phyloP scores from a whole-genome alignment of 2,797 vertebrate genomes.

The Gadopsis bispinosus region DNA sequence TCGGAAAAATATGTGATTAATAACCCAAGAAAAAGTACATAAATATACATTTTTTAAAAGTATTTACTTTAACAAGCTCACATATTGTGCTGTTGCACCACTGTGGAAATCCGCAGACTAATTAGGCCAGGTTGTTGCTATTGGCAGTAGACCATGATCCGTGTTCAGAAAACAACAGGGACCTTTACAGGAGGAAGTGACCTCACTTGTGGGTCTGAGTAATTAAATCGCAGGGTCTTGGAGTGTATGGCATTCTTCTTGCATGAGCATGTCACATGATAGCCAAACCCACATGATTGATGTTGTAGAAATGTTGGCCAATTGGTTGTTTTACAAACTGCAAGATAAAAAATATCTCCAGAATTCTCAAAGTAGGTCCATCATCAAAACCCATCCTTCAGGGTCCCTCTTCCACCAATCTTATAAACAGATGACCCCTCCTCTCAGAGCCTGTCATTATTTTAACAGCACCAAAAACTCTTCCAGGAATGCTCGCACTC shows the following conservation, averaged over 20 bases:
- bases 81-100: conserved; percentile 27
- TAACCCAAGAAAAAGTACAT: too few relatives aligned
- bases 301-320: conserved; percentile 21
- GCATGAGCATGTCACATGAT: conserved; percentile 36
- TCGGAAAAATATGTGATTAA: background rate
- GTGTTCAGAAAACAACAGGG: conserved; percentile 30
- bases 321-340: conserved; percentile 26
- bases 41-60: too few relatives aligned
- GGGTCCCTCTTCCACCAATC: conserved; percentile 48
- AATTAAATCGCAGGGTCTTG: conserved; percentile 46
- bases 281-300: conserved; percentile 49
- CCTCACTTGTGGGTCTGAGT: conserved; percentile 54
- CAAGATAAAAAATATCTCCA: conserved; percentile 28
- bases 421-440: conserved; percentile 42
- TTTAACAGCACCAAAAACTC: conserved; percentile 65
- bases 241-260: conserved; percentile 46
- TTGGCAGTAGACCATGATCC: conserved; percentile 58
- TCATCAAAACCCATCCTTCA: conserved; percentile 44
- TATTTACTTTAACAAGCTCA: background rate
- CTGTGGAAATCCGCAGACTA: conserved; percentile 47
- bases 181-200: conserved; percentile 49
- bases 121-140: conserved; percentile 57
- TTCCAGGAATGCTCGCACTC: conserved; percentile 67
- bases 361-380: conserved; percentile 34
- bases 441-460: conserved; percentile 57